Evolutionary conservation across 2,797 vertebrate species (phyloP), one percentile per base, ranked within the genome.

Genomic region (Pantherophis vulpinus): DNA sequence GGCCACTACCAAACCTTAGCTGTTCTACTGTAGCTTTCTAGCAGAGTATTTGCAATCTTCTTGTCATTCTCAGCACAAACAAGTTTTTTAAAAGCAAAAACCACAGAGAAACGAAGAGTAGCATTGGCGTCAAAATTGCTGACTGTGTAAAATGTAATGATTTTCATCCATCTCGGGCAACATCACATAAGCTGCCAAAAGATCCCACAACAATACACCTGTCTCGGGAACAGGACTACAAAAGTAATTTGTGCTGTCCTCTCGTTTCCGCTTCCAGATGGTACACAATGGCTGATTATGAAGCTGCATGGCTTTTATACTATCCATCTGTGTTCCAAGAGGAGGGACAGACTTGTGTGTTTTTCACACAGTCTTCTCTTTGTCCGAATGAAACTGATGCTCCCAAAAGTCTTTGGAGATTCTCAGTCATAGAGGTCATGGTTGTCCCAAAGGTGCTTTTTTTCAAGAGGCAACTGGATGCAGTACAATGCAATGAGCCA

Each of bases 161-260:
- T 94, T 95, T 90, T 91, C 96, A 97, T 97, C 95, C 92, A 89
- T 97, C 96, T 96, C 95, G 11, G 74, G 93, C 91, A 91, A 89
- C 70, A 89, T 32, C 2, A 42, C 47, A 88, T 55, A 90, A 93
- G 92, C 91, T 54, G 0, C 0, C 0, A 63, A 1, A 93, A 29
- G 93, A 61, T 55, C 90, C 92, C 0, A 89, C 92, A 96, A 92
- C 91, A 18, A 86, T 58, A 56, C 93, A 96, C 94, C 96, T 96
- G 96, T 88, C 93, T 94, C 94, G 14, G 59, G 93, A 93, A 95
- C 94, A 91, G 95, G 92, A 95, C 89, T 3, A 93, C 70, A 95
- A 94, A 90, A 92, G 16, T 90, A 93, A 96, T 95, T 95, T 91
- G 95, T 95, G 55, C 14, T 27, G 27, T 37, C 90, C 93, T 93